phyloP scores from a whole-genome alignment of 2,888 invertebrate species.

The Tetranychus piercei region DNA sequence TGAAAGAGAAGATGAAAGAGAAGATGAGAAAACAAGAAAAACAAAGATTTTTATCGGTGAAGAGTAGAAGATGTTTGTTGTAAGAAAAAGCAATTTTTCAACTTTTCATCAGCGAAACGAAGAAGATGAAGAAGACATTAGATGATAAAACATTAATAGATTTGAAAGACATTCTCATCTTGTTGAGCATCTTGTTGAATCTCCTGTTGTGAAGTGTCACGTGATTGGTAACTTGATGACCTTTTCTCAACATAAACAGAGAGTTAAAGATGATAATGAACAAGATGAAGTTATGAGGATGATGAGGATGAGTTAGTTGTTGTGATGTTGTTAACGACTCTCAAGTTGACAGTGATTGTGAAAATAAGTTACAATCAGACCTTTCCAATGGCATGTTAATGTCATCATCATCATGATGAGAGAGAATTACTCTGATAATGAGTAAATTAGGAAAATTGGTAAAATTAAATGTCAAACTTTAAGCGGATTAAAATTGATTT shows the following conservation, averaged over 20 bases:
- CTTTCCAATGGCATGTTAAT: background rate
- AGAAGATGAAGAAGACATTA: no score
- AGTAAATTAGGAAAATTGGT: background rate
- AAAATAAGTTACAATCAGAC: no score
- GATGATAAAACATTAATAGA: no score
- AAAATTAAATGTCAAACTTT: background rate
- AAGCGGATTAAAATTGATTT: constrained; percentile 1
- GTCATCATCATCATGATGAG: background rate
- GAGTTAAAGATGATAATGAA: background rate
- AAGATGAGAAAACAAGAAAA: background rate
- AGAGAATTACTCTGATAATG: background rate
- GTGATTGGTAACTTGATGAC: background rate
- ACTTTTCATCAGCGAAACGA: background rate
- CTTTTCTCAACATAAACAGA: background rate
- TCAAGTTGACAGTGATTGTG: background rate
- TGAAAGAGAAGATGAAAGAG: background rate
- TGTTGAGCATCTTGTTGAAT: background rate
- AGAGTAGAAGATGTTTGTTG: background rate
- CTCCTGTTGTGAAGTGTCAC: background rate
- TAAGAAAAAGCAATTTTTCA: background rate
- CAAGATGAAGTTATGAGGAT: background rate
- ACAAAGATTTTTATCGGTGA: background rate
- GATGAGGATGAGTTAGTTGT: background rate
- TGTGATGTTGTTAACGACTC: background rate
- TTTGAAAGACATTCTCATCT: background rate